Evolutionary conservation across 2,113 vertebrate genomes (phyloP).

Genomic region (Taurulus bubalis): DNA sequence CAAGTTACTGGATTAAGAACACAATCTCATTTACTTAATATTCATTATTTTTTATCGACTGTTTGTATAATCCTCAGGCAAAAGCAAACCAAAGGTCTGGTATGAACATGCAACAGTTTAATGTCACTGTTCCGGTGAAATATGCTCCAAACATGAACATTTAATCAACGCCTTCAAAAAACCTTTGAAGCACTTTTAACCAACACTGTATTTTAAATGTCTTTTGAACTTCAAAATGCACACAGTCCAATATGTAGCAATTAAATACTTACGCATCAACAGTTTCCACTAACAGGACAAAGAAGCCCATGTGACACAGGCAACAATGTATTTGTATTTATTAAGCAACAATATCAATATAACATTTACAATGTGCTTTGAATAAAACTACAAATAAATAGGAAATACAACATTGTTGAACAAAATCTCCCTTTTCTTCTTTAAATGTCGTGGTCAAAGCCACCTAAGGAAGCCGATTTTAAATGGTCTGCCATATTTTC

Average conservation of each 20-base stretch:
- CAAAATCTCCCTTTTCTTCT: too few relatives aligned
- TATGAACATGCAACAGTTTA: not conserved
- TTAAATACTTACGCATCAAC: not conserved
- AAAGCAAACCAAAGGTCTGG: not conserved
- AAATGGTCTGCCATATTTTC: not conserved
- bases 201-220: not conserved
- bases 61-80: not conserved
- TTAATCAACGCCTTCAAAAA: not conserved
- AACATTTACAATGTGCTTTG: not conserved
- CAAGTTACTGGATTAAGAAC: not conserved
- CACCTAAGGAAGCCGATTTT: not conserved
- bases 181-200: not conserved
- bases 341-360: not conserved
- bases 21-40: constrained; percentile 25
- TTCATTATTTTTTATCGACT: not conserved
- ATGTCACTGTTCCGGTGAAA: not conserved
- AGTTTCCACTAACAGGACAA: not conserved
- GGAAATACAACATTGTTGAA: not conserved
- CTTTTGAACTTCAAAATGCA: not conserved
- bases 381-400: not conserved
- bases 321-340: not conserved
- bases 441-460: too few relatives aligned
- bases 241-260: not conserved
- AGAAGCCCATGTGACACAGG: too few relatives aligned
- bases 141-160: not conserved